A percentile compares a stretch with the other conserved stretches of the same genome.
These are phyloP conservation scores for Tarsius wallacei DNA, from an alignment of 2,797 vertebrate genomes.

Conservation along the genomic window DNA sequence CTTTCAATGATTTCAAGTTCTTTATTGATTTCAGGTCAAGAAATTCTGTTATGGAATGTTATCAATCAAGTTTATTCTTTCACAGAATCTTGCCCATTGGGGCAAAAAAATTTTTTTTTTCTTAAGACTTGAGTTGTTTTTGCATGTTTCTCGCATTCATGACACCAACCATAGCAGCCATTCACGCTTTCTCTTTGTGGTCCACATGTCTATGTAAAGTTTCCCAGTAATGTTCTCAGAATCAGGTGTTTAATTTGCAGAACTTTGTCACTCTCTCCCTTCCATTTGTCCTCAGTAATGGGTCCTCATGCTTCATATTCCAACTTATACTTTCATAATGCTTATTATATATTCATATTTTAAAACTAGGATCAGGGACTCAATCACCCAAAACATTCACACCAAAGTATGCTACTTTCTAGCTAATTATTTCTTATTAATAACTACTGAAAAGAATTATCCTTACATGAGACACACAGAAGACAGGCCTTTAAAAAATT, in stretches of 20 bases:
- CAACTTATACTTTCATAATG: not conserved
- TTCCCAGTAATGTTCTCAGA: not conserved
- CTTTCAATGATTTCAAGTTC: not conserved
- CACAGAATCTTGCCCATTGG: not conserved
- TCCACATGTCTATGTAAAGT: not conserved
- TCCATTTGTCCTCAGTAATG: not conserved
- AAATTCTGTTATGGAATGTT: not conserved
- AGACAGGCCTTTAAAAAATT: constrained; percentile 68
- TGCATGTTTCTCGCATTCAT: not conserved
- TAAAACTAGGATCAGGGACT: not conserved
- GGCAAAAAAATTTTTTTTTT: not conserved
- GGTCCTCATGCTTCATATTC: not conserved
- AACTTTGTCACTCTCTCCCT: not conserved
- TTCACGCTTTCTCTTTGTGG: not conserved
- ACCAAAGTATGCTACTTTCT: not conserved
- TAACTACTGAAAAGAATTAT: constrained; percentile 43
- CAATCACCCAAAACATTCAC: constrained; percentile 22
- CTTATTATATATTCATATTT: not conserved
- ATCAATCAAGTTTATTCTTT: not conserved
- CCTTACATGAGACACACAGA: constrained; percentile 11
- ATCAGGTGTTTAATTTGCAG: not conserved
- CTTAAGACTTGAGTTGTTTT: not conserved
- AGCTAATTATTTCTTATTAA: constrained; percentile 61
- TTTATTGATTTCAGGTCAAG: not conserved
- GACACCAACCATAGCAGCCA: not conserved